phyloP scores from a whole-genome alignment of 2,797 vertebrate genomes.

The Catharus ustulatus region DNA sequence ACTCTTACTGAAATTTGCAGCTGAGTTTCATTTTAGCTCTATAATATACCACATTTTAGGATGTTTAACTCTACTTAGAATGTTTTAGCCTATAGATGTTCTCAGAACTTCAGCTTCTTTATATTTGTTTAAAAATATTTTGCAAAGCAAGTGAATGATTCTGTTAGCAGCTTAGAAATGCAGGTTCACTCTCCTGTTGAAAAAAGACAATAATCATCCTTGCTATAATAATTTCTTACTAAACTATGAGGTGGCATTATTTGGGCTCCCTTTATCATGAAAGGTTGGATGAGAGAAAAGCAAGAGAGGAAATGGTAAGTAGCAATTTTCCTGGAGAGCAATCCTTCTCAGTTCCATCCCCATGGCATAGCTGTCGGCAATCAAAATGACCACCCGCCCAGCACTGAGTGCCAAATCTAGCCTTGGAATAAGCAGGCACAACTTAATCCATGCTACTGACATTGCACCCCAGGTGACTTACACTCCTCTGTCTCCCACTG shows the following conservation, averaged over 20 bases:
- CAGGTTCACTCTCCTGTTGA: background rate
- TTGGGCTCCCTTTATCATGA: background rate
- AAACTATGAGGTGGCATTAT: background rate
- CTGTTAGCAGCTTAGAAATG: background rate
- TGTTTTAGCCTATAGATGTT: background rate
- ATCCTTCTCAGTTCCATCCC: background rate
- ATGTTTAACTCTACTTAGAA: background rate
- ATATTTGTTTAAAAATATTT: background rate
- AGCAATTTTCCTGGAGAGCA: background rate
- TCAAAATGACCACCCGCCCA: fast-evolving
- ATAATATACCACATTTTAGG: background rate
- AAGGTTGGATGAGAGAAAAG: fast-evolving
- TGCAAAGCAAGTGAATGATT: background rate
- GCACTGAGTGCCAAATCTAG: background rate
- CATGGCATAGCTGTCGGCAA: fast-evolving
- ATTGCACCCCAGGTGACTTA: background rate
- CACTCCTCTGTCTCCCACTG: background rate
- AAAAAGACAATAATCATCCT: background rate
- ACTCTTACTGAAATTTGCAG: background rate
- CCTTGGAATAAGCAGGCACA: background rate
- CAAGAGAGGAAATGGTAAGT: background rate
- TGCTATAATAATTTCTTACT: background rate
- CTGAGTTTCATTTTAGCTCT: background rate
- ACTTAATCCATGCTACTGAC: background rate
- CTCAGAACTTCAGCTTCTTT: background rate